Evolutionary conservation across 1,140 invertebrate species (phyloP), one percentile per base, ranked within the genome.

Genomic region (Drosophila insularis): DNA sequence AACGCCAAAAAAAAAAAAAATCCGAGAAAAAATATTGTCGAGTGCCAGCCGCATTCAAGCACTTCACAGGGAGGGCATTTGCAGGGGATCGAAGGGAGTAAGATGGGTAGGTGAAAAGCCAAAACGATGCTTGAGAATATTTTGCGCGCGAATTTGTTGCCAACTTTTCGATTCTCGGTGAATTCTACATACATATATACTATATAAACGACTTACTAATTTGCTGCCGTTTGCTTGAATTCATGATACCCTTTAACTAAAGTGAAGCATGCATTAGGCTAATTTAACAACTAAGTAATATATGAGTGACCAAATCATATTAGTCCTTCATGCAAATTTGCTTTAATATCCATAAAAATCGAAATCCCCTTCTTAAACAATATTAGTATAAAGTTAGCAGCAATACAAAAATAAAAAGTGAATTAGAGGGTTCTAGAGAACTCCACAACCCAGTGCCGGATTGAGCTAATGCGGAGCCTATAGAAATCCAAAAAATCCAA

Each of bases 21-120:
- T 13, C 3, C 3, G 39, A 43, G 14, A 67, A 73, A 61, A 75
- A 75, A 75, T 63, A 68, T 68, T 56, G 74, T 76, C 64, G 64
- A 76, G 74, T 73, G 74, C 74, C 60, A 76, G 74, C 70, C 64
- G 60, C 74, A 76, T 70, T 76, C 72, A 65, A 76, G 64, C 59
- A 64, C 55, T 65, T 64, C 14, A 39, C 7, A 39, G 40, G 58
- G 19, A 67, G 32, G 27, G 69, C 37, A 27, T 17, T 58, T 64
- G 13, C 1, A 2, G 17, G 43, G 17, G 8, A 8, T 21, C 19
- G 43, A 6, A 8, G 11, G 37, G 19, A 21, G n/a, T 10, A 50
- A n/a, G 13, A 50, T 21, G 43, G 43, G 43, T 50, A 50, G 46
- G 19, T 23, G 53, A 31, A 59, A 60, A 35, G 53, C 58, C 73